phyloP scores from a whole-genome alignment of 1,140 invertebrate species.

The Lordiphosa clarofinis region DNA sequence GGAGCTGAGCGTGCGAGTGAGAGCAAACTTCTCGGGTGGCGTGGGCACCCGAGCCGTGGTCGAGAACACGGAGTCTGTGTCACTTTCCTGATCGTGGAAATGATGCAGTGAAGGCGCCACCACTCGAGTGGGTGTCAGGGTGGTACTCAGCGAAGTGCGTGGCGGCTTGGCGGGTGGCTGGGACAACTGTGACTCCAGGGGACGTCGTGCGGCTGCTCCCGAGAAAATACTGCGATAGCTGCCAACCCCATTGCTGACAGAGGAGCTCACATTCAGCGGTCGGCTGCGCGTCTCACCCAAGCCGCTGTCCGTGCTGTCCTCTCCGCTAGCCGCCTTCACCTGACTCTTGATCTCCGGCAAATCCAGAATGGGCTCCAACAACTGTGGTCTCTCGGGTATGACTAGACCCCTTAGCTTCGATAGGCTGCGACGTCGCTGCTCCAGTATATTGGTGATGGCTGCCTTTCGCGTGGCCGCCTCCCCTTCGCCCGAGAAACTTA shows the following conservation, averaged over 20 bases:
- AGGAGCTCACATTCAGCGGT: slow-evolving; percentile 9
- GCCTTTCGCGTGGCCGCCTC: slow-evolving; percentile 74
- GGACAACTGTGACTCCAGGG: slow-evolving; percentile 52
- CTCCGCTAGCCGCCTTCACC: slow-evolving; percentile 59
- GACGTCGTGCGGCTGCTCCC: slow-evolving; percentile 25
- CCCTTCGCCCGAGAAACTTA: slow-evolving; percentile 81
- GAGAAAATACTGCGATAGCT: slow-evolving; percentile 63
- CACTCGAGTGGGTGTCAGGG: slow-evolving; percentile 5
- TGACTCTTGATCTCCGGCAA: slow-evolving; percentile 90
- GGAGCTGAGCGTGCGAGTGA: slow-evolving; percentile 82
- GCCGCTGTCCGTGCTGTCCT: slow-evolving; percentile 70
- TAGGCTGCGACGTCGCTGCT: slow-evolving; percentile 88
- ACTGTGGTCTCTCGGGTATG: slow-evolving; percentile 87
- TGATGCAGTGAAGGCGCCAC: slow-evolving; percentile 32
- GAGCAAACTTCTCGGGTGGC: slow-evolving; percentile 80
- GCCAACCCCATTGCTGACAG: slow-evolving; percentile 8
- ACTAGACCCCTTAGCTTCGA: slow-evolving; percentile 91
- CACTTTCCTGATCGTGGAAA: slow-evolving; percentile 85
- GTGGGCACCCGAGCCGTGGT: slow-evolving; percentile 82
- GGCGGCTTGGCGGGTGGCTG: slow-evolving; percentile 77
- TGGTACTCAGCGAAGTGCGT: slow-evolving; percentile 63
- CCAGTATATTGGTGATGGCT: slow-evolving; percentile 81
- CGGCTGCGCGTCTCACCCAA: slow-evolving; percentile 43
- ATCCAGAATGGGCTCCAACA: slow-evolving; percentile 82
- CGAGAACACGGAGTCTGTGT: slow-evolving; percentile 92